Conservation (phyloP, 2,888 invertebrate genomes). For the Halocaridina rubra region DNA sequence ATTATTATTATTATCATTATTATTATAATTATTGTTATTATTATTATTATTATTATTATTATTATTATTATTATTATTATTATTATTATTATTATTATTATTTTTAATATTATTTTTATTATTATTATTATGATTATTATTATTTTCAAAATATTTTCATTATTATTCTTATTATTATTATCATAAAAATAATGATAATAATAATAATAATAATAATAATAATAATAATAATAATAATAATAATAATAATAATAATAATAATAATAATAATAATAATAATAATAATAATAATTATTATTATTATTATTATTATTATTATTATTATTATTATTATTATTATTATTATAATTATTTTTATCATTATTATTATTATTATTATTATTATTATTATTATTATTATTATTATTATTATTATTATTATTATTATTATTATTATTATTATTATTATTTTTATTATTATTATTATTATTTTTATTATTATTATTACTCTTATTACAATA, state of each 20-base stretch:
- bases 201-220: constrained; percentile 17
- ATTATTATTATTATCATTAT: constrained; percentile 16
- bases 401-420: neutral
- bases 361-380: neutral
- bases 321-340: constrained; percentile 19
- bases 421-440: neutral
- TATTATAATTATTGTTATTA: neutral
- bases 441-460: neutral
- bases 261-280: constrained; percentile 3
- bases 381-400: neutral
- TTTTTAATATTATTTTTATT: constrained; percentile 19
- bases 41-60: neutral
- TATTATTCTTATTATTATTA: neutral
- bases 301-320: constrained; percentile 12
- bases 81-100: constrained; percentile 25
- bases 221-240: constrained; percentile 6
- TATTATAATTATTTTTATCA: neutral
- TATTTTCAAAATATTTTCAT: neutral
- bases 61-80: constrained; percentile 1
- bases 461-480: neutral
- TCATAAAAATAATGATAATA: neutral
- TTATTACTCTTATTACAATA: neutral
- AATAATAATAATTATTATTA: neutral
- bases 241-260: constrained; percentile 5
- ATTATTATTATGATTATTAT: constrained; percentile 22